Conservation (phyloP, 2,113 vertebrate species). For the Embiotoca jacksoni region DNA sequence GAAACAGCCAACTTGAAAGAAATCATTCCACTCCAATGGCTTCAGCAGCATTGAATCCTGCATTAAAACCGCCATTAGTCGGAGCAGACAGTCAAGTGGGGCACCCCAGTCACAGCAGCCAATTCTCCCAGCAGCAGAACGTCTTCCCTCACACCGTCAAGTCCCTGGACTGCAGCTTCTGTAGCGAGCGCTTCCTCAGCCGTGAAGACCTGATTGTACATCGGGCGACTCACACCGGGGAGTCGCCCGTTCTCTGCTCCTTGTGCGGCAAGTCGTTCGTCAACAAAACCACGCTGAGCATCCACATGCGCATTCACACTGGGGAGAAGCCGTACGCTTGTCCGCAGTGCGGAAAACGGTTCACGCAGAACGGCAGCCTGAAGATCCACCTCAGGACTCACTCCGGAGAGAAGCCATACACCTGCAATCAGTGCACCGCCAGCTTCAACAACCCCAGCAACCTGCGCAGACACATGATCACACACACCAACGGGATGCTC, state of each 20-base stretch:
- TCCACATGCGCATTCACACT: conserved; percentile 88
- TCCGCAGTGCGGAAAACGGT: conserved; percentile 86
- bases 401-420: conserved; percentile 88
- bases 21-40: conserved; percentile 48
- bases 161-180: conserved; percentile 72
- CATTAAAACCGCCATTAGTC: conserved; percentile 10
- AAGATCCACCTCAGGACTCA: conserved; percentile 88
- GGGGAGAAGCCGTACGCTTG: conserved; percentile 89
- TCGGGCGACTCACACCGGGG: conserved; percentile 71
- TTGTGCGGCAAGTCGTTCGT: conserved; percentile 87
- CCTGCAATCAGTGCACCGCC: conserved; percentile 83
- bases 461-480: conserved; percentile 80
- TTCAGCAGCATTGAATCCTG: conserved; percentile 26
- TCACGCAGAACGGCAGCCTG: conserved; percentile 87
- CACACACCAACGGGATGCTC: conserved; percentile 62
- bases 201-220: conserved; percentile 73
- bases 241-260: conserved; percentile 70
- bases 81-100: conserved; percentile 41
- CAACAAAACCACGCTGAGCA: conserved; percentile 85
- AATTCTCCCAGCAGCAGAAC: conserved; percentile 61
- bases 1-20: conserved; percentile 54
- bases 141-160: conserved; percentile 25
- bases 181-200: conserved; percentile 62
- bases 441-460: conserved; percentile 87
- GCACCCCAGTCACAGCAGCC: conserved; percentile 52